Evolutionary conservation across 64 coral and sea anemone genomes (phyloP).

Genomic region (Actinia equina): DNA sequence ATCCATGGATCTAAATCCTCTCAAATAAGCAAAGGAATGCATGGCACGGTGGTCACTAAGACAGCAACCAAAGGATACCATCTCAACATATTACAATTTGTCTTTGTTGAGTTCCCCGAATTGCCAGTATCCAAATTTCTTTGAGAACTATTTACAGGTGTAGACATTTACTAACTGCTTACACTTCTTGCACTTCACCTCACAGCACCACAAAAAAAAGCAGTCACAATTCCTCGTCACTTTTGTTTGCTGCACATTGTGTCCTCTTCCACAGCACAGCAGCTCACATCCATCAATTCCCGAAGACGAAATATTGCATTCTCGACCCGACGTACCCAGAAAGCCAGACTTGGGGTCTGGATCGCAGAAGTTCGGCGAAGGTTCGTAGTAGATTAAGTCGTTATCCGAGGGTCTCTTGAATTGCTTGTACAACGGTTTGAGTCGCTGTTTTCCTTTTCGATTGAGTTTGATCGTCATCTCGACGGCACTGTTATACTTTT

Average conservation of each 20-base stretch:
- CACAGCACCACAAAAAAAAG: constrained; percentile 92
- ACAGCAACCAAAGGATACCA: no score
- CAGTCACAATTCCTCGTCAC: constrained; percentile 89
- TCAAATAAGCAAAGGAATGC: not conserved
- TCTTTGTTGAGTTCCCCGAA: not conserved
- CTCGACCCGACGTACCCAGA: constrained; percentile 67
- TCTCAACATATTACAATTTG: not conserved
- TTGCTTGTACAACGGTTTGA: constrained; percentile 61
- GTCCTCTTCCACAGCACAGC: constrained; percentile 90
- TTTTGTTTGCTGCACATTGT: constrained; percentile 85
- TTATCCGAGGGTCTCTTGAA: constrained; percentile 66
- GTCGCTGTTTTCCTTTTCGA: constrained; percentile 68
- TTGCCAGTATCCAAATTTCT: no score
- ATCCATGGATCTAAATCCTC: not conserved
- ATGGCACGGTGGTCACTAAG: not conserved
- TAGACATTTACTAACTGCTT: constrained; percentile 78
- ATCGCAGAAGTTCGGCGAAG: constrained; percentile 91
- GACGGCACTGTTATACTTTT: constrained; percentile 67
- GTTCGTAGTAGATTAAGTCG: constrained; percentile 78
- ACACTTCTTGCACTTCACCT: constrained; percentile 89
- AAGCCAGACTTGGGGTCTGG: constrained; percentile 42
- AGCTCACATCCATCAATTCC: constrained; percentile 90
- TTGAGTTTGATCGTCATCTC: constrained; percentile 81
- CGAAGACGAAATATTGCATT: constrained; percentile 81
- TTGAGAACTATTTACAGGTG: constrained; percentile 73